These are phyloP conservation scores for Rapana venosa DNA, from an alignment of 2,888 invertebrate species.

Conservation along the genomic window DNA sequence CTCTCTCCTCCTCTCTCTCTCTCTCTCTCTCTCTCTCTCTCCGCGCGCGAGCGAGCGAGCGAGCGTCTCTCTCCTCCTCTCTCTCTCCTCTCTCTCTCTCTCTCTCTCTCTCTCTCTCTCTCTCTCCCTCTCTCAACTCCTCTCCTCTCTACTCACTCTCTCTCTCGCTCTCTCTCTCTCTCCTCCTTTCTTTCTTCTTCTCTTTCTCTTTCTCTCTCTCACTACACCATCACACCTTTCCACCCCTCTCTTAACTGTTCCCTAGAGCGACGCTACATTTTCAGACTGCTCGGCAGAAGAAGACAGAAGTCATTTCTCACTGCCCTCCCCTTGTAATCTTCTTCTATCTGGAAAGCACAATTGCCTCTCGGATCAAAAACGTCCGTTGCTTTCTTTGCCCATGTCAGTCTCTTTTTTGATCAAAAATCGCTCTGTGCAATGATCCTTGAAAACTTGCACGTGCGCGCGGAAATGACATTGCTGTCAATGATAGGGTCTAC, in stretches of 20 bases:
- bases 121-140: background rate
- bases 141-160: background rate
- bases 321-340: background rate
- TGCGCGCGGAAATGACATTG: no score
- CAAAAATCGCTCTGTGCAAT: no score
- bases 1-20: conserved; percentile 7
- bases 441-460: no score
- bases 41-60: no score
- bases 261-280: no score
- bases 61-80: conserved; percentile 7
- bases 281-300: no score
- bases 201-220: background rate
- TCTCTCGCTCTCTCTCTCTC: background rate
- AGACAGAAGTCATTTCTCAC: background rate
- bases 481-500: no score
- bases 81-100: background rate
- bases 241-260: no score
- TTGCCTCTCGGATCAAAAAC: background rate
- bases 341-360: conserved; percentile 4
- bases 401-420: background rate
- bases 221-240: no score
- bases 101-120: no score
- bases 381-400: background rate
- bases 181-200: background rate
- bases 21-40: conserved; percentile 17